Evolutionary conservation across 2,888 invertebrate genomes (phyloP), one percentile per base, ranked within the genome.

Genomic region (Ophion ventricosus): DNA sequence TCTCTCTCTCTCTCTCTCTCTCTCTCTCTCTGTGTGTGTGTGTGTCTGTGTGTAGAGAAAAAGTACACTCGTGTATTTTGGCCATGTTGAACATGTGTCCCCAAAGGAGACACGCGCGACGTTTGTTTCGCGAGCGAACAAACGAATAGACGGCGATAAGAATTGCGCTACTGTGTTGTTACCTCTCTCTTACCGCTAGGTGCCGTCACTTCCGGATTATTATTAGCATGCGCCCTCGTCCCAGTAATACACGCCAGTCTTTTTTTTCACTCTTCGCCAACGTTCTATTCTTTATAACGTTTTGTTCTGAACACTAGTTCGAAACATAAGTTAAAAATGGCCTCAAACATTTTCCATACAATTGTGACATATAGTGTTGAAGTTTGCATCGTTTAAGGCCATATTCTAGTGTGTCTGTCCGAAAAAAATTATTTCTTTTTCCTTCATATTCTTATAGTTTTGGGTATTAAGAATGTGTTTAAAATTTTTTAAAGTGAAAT

Each of bases 201-300:
- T 69, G 61, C 67, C n/a, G 56, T 63, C 75, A 64, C 72, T 80
- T 80, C 61, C 29, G 72, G 70, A 83, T 83, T 83, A 83, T 83
- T 83, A 80, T 80, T 83, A 83, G 83, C 83, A 61, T 63, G 63
- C 35, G 74, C 20, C 26, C 59, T 67, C 66, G 23, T 64, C 61
- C 56, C 66, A 26, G 35, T 35, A 35, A 49, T 59, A 67, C 56
- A 49, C 54, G 43, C 77, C 66, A 77, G 57, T 66, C 10, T 72
- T 80, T 83, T 83, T 83, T 83, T 56, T 80, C 83, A 43, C 56
- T 63, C 61, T n/a, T 25, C 23, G 25, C 59, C 14, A 76, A 56
- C 14, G 14, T 40, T 69, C 70, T 54, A 35, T 69, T 57, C 54
- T 10, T 43, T 54, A 11, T 49, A 10, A 8, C 20, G 14, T 54